These are phyloP conservation scores for Meiosimyza platycephala DNA, from an alignment of 2,888 invertebrate genomes.

Conservation along the genomic window DNA sequence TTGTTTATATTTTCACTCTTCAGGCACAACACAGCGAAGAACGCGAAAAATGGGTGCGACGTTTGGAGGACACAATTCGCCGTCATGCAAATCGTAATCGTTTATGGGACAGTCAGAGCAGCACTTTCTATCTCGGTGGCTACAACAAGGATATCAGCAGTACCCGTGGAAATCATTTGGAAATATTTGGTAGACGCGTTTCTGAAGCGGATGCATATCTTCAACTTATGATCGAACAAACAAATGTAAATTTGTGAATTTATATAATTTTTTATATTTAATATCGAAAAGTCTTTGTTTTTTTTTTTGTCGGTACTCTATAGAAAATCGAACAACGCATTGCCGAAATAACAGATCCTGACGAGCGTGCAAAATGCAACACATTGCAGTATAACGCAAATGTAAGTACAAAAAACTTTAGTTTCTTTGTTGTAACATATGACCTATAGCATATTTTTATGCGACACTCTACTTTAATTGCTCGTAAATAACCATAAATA, in stretches of 20 bases:
- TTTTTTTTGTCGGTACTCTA: conserved; percentile 30
- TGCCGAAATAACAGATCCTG: conserved; percentile 73
- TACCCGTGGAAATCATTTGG: conserved; percentile 67
- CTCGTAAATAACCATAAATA: too few species aligned
- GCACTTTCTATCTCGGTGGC: conserved; percentile 60
- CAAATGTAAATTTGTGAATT: conserved; percentile 72
- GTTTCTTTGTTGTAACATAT: too few species aligned
- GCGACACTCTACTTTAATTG: too few species aligned
- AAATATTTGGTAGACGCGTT: conserved; percentile 88
- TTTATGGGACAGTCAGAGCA: conserved; percentile 64
- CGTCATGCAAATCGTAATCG: conserved; percentile 77
- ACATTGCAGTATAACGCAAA: conserved; percentile 80
- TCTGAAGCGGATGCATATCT: conserved; percentile 96
- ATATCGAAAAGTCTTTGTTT: neutral
- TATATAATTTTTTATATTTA: neutral
- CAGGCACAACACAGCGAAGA: conserved; percentile 92
- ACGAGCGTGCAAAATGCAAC: conserved; percentile 77
- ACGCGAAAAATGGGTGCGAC: conserved; percentile 95
- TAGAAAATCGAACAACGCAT: conserved; percentile 79
- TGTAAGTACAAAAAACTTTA: conserved; percentile 70
- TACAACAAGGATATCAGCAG: conserved; percentile 69
- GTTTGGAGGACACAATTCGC: conserved; percentile 93
- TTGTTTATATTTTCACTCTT: neutral
- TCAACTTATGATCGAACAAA: conserved; percentile 94
- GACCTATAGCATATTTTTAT: too few species aligned